Conservation (phyloP, 2,797 vertebrate species). For the Cygnus olor region DNA sequence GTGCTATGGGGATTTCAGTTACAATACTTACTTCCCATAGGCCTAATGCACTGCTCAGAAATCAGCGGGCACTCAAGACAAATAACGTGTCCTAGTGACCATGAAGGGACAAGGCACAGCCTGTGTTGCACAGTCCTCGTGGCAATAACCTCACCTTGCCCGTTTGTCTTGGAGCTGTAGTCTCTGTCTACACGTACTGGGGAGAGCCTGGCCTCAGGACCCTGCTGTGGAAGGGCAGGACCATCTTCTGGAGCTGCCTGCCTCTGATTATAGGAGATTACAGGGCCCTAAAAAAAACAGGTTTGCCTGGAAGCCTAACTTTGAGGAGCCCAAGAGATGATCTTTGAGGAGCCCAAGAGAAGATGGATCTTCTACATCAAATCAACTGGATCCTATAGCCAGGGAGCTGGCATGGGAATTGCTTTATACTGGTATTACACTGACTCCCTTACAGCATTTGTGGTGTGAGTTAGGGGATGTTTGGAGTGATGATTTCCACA, state of each 20-base stretch:
- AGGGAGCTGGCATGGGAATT: background rate
- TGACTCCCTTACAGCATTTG: constrained; percentile 4
- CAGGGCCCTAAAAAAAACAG: background rate
- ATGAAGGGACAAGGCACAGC: background rate
- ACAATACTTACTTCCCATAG: background rate
- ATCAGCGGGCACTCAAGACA: background rate
- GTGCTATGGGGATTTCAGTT: background rate
- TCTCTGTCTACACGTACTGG: background rate
- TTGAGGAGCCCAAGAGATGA: background rate
- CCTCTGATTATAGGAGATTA: background rate
- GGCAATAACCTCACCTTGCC: background rate
- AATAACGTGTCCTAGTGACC: background rate
- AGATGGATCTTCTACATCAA: background rate
- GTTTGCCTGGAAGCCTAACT: background rate
- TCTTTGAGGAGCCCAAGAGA: background rate
- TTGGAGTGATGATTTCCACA: constrained; percentile 41
- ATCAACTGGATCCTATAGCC: background rate
- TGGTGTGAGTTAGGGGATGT: constrained; percentile 32
- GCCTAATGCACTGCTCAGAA: background rate
- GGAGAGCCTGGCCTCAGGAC: background rate
- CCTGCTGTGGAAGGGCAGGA: background rate
- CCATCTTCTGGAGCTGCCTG: background rate
- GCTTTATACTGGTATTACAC: background rate
- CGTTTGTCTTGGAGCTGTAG: background rate
- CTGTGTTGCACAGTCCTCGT: background rate